Evolutionary conservation across 1,140 invertebrate genomes (phyloP).

Genomic region (Orussus abietinus): DNA sequence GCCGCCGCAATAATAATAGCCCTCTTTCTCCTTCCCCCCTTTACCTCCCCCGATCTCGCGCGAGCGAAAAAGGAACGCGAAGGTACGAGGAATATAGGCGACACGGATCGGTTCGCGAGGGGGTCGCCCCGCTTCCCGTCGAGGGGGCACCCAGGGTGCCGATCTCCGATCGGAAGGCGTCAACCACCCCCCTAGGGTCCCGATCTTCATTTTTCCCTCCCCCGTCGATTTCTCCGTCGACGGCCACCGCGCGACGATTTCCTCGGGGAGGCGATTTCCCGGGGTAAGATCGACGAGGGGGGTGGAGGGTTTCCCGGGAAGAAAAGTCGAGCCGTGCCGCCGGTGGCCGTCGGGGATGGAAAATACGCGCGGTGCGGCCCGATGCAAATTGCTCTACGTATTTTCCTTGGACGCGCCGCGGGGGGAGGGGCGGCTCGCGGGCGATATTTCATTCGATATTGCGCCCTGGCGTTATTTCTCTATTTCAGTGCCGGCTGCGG

Average conservation of each 20-base stretch:
- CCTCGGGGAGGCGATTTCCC: no score
- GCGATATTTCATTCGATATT: conserved; percentile 47
- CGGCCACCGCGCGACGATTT: not conserved
- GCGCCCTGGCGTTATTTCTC: conserved; percentile 43
- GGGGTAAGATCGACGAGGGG: not conserved
- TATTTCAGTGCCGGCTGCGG: conserved; percentile 33
- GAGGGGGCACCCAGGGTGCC: no score
- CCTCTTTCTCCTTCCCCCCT: conserved; percentile 5
- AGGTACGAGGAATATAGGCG: not conserved
- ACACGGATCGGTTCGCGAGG: no score
- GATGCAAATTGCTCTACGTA: no score
- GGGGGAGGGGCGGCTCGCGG: conserved; percentile 21
- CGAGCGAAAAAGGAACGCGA: not conserved
- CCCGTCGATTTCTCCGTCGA: not conserved
- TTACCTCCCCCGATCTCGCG: not conserved
- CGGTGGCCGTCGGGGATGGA: no score
- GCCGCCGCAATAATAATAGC: conserved; percentile 17
- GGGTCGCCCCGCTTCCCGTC: no score
- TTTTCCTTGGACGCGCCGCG: conserved; percentile 24
- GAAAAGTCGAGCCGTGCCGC: no score
- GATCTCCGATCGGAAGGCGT: no score
- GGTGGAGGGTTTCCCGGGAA: not conserved
- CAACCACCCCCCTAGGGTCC: no score
- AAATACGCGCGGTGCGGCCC: not conserved
- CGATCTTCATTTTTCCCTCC: not conserved